Base-by-base conservation (phyloP, 2,888 invertebrate species). In the Cerastis leucographa region DNA sequence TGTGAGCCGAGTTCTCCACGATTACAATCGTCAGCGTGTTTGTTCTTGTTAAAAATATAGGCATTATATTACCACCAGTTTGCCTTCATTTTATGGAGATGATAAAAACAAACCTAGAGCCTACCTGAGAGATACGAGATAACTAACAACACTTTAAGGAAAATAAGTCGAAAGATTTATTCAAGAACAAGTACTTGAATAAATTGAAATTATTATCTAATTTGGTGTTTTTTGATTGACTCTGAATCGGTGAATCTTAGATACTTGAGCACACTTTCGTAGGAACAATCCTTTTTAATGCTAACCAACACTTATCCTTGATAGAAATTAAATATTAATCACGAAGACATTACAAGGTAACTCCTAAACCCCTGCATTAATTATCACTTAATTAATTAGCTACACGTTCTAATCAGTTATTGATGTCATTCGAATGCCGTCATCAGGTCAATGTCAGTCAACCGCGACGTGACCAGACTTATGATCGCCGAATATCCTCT, bases 401-500 rank as follows among this genome's bases (percentile, higher is more conserved):
- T 51, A 82, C 88, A 85, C 85, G 87, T 85, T 81, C 83, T 85
- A 85, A 89, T 87, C 84, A 80, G 67, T 71, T 71, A 74, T 73
- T 56, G 73, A 71, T 76, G 81, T 76, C 67, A 73, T 74, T 69
- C 67, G n/a, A 68, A 80, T 71, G 40, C 66, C 88, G 88, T 82
- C 84, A 85, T 84, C 90, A 85, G 94, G 94, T 95, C 96, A 95
- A 92, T 94, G 95, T 90, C 94, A 90, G 89, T 82, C 86, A 86
- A 79, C 46, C 22, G 2, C 59, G 87, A 94, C 95, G 95, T 95
- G 96, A 90, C 86, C 71, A 22, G 92, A 81, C 86, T 85, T 90
- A 42, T 75, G 46, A 87, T 88, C 61, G 66, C 81, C 85, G 65
- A 85, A 89, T 91, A 93, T 94, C 93, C 94, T 93, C 90, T 72